Evolutionary conservation across 2,888 invertebrate species (phyloP), one percentile per base, ranked within the genome.

Genomic region (Cosmia pyralina): DNA sequence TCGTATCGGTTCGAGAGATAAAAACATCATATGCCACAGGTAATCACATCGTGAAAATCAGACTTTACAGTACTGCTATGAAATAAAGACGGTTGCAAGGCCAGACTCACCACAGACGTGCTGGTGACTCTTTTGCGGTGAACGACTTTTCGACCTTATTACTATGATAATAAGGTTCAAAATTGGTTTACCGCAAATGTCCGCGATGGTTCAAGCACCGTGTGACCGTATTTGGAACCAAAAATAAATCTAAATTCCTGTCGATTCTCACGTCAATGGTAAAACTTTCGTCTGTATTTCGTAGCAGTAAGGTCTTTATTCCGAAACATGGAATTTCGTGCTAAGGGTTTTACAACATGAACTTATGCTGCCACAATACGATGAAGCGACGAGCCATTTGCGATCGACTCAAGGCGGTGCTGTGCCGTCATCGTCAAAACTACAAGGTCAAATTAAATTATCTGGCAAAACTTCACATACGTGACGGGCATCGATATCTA

Each of bases 331-430:
- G 2, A 53, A 41, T 11, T n/a, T 44, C 4, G 19, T 52, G 38
- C 1, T 22, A n/a, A 22, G n/a, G 19, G 6, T 53, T 48, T 34
- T 53, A 46, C 44, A 41, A 11, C 22, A 48, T 13, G n/a, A 67
- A 46, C 4, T 22, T 44, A 53, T 48, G 13, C 15, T 53, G 7
- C 41, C 11, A 79, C 11, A 17, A 58, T 62, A 79, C 73, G 73
- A 79, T 79, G 60, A 75, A 34, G 5, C 80, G 48, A 79, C n/a
- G 3, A 71, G 52, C 52, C 15, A 44, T 34, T 46, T n/a, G 50
- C 17, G 17, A 46, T 15, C 28, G 46, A 6, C 46, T n/a, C 17
- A 59, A 59, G 10, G 28, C 19, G 22, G 41, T 44, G n/a, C 6
- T 38, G 5, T 17, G 10, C 2, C 38, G 64, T 19, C n/a, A 65